Conservation (phyloP, 1,140 invertebrate species). For the Lepidurus packardi region DNA sequence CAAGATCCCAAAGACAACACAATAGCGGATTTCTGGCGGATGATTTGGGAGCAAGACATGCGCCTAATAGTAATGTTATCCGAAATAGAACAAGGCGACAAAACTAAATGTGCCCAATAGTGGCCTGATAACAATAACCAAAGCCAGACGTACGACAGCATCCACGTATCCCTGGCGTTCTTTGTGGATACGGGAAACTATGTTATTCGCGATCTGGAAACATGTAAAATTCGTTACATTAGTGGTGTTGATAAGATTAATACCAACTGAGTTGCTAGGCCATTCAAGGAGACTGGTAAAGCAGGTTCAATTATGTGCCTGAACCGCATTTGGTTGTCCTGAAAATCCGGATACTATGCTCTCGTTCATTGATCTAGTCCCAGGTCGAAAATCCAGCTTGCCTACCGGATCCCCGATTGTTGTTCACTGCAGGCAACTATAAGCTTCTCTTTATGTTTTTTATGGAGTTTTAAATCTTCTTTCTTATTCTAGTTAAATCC, state of each 20-base stretch:
- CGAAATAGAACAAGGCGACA: constrained; percentile 47
- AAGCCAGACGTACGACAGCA: constrained; percentile 46
- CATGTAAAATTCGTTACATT: not conserved
- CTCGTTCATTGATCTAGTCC: constrained; percentile 85
- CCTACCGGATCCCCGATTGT: constrained; percentile 68
- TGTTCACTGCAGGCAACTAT: constrained; percentile 77
- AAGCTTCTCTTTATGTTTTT: not conserved
- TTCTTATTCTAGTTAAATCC: constrained; percentile 43
- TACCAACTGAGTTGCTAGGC: too few species aligned
- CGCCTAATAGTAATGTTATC: constrained; percentile 53
- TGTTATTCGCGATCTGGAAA: constrained; percentile 23
- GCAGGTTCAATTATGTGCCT: not conserved
- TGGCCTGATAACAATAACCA: constrained; percentile 52
- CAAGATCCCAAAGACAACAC: constrained; percentile 50
- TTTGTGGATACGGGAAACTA: constrained; percentile 49
- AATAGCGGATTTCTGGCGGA: constrained; percentile 52
- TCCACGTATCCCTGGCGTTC: constrained; percentile 47
- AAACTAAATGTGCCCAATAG: constrained; percentile 62
- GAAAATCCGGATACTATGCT: constrained; percentile 91
- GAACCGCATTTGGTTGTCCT: constrained; percentile 66
- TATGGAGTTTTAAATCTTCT: not conserved
- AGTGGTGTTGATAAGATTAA: not conserved
- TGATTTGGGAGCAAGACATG: constrained; percentile 52
- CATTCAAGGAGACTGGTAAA: not conserved
- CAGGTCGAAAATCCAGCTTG: constrained; percentile 55